Percentiles rank a stretch among this genome's conserved stretches.
phyloP scores from a whole-genome alignment of 2,888 invertebrate genomes.

The Tachystola acroxantha region DNA sequence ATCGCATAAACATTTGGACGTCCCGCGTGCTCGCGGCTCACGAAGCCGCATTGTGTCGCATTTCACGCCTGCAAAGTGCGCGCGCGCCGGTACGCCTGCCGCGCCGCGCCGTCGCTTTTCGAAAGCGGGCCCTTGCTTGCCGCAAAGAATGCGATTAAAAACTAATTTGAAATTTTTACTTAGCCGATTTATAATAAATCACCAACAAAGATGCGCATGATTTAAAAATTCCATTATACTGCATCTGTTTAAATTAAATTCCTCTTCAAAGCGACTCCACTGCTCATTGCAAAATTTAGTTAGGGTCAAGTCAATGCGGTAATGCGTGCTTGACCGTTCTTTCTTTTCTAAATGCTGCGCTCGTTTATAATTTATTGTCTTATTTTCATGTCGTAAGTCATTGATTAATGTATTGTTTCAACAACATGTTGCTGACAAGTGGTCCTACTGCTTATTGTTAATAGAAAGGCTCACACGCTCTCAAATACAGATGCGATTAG shows the following conservation, averaged over 20 bases:
- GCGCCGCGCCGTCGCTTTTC: conserved; percentile 35
- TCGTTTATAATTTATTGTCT: conserved; percentile 5
- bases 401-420: conserved; percentile 18
- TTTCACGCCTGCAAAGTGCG: conserved; percentile 49
- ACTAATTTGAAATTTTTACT: conserved; percentile 24
- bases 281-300: too few relatives aligned
- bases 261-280: too few relatives aligned
- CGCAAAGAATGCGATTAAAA: conserved; percentile 40
- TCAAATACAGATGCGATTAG: conserved; percentile 10
- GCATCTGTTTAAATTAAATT: too few relatives aligned
- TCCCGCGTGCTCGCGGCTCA: conserved; percentile 34
- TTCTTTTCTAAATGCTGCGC: neutral
- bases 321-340: neutral
- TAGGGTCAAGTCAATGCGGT: too few relatives aligned
- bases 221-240: too few relatives aligned
- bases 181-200: too few relatives aligned
- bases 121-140: conserved; percentile 40
- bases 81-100: conserved; percentile 25
- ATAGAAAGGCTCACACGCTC: conserved; percentile 24
- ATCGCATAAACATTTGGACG: conserved; percentile 67
- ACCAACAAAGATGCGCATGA: too few relatives aligned
- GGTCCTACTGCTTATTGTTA: conserved; percentile 26
- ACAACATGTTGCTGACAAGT: conserved; percentile 24
- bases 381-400: conserved; percentile 7
- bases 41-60: conserved; percentile 54